phyloP scores from a whole-genome alignment of 1,140 invertebrate species.

The Chlorops oryzae region DNA sequence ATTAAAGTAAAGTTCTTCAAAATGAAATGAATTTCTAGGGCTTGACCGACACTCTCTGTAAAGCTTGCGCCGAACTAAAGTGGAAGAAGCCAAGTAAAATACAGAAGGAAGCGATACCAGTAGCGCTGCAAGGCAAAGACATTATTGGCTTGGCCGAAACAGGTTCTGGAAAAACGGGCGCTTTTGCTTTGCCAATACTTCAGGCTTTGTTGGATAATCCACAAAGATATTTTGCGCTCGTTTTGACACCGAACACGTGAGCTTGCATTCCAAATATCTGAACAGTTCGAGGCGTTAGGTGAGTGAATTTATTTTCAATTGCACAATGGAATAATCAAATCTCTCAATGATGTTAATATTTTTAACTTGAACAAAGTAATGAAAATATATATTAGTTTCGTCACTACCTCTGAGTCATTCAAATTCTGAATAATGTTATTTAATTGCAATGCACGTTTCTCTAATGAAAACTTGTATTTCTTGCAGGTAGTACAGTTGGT shows the following conservation, averaged over 20 bases:
- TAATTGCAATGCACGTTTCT: not conserved
- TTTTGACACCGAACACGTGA: slow-evolving; percentile 96
- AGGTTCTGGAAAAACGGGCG: slow-evolving; percentile 96
- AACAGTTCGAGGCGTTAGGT: slow-evolving; percentile 93
- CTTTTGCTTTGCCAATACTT: slow-evolving; percentile 93
- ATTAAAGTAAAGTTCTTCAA: too few relatives aligned
- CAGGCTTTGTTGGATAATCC: slow-evolving; percentile 85
- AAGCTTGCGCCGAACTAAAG: slow-evolving; percentile 86
- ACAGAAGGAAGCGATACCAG: slow-evolving; percentile 87
- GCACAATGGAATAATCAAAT: not conserved
- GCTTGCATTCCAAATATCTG: slow-evolving; percentile 92
- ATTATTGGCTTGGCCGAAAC: slow-evolving; percentile 96
- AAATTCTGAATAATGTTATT: not conserved
- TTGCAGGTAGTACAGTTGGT: slow-evolving; percentile 69
- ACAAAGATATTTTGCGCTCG: slow-evolving; percentile 87
- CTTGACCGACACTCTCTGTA: slow-evolving; percentile 82
- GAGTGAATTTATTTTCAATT: slow-evolving; percentile 26
- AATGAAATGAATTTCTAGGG: slow-evolving; percentile 67
- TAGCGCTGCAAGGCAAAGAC: slow-evolving; percentile 87
- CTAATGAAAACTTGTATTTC: too few relatives aligned
- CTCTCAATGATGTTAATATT: slow-evolving; percentile 37
- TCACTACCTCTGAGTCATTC: slow-evolving; percentile 45
- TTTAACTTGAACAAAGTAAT: slow-evolving; percentile 24
- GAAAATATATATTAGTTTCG: slow-evolving; percentile 40
- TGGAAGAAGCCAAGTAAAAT: slow-evolving; percentile 94